Evolutionary conservation across 2,797 vertebrate species (phyloP).

Genomic region (Carduelis carduelis): DNA sequence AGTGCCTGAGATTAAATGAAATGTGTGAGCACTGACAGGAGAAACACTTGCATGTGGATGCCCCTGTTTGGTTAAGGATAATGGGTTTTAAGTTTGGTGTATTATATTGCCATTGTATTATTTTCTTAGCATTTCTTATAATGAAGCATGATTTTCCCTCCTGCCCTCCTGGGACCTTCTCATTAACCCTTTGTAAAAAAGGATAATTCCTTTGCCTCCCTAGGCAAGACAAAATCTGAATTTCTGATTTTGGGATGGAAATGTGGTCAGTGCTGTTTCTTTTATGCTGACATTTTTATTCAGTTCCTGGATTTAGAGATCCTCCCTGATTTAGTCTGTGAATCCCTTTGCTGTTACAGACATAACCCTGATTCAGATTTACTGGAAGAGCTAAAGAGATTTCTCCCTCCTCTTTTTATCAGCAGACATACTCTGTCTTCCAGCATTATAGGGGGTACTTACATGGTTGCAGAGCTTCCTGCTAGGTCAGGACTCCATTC

Average conservation of each 20-base stretch:
- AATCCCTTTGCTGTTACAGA: neutral
- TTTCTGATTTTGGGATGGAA: neutral
- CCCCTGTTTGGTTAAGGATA: neutral
- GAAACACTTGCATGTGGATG: neutral
- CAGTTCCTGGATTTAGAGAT: neutral
- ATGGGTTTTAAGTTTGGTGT: neutral
- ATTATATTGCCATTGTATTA: neutral
- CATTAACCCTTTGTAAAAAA: neutral
- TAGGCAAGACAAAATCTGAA: neutral
- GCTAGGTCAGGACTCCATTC: neutral
- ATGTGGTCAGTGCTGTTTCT: neutral
- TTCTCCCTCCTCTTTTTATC: neutral
- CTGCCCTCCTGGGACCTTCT: neutral
- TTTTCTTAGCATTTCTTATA: neutral
- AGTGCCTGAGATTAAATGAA: neutral
- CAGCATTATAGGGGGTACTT: fast-evolving
- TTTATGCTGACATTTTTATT: neutral
- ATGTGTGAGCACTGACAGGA: neutral
- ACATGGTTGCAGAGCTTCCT: neutral
- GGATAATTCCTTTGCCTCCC: neutral
- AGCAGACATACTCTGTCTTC: neutral
- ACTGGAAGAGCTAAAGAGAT: neutral
- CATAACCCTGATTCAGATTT: neutral
- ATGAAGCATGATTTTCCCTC: neutral
- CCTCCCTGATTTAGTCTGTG: neutral